Conservation (phyloP, 2,113 vertebrate species). For the Urocynchramus pylzowi region DNA sequence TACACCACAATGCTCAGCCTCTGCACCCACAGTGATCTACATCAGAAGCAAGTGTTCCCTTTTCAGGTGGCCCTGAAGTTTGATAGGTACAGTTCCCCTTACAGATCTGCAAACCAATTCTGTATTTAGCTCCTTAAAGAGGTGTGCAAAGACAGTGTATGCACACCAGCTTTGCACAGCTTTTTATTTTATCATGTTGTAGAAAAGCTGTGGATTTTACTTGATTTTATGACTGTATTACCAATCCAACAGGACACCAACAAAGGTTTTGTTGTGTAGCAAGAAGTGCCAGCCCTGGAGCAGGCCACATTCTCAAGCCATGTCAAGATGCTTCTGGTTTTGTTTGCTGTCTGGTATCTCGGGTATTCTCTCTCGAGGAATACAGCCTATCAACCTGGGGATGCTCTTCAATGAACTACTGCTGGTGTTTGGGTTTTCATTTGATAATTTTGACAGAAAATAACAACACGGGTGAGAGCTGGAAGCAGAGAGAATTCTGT, state of each 20-base stretch:
- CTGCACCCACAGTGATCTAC: not conserved
- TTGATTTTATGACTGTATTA: not conserved
- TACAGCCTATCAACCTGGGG: not conserved
- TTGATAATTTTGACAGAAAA: not conserved
- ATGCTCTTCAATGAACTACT: not conserved
- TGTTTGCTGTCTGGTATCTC: not conserved
- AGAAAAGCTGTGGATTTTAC: not conserved
- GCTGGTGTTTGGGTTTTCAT: not conserved
- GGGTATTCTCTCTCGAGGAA: not conserved
- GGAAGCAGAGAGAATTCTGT: not conserved
- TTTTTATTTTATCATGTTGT: not conserved
- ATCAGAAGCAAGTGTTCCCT: not conserved
- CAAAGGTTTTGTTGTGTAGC: slow-evolving; percentile 21
- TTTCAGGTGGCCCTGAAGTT: not conserved
- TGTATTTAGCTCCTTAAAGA: not conserved
- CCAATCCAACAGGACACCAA: not conserved
- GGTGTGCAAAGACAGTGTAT: not conserved
- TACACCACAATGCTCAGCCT: not conserved
- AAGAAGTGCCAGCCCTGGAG: not conserved
- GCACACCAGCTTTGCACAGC: not conserved
- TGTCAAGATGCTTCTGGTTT: not conserved
- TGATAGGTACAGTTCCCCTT: not conserved
- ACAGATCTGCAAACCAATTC: not conserved
- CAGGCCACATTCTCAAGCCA: not conserved
- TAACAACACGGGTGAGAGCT: not conserved